Evolutionary conservation across 2,113 vertebrate species (phyloP).

Genomic region (Pseudorectes ferrugineus): DNA sequence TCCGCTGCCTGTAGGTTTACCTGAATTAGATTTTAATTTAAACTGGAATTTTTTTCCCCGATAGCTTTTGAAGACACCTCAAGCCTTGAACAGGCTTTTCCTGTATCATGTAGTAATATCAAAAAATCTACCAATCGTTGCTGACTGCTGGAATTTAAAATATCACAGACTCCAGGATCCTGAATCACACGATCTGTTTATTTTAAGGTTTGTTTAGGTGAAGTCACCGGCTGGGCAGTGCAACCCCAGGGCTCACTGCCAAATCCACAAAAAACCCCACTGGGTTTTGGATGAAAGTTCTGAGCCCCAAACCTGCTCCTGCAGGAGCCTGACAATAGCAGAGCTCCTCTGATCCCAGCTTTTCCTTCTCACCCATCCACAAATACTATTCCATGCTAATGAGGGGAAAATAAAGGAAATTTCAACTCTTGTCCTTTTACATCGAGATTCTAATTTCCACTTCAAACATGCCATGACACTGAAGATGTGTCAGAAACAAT

Average conservation of each 20-base stretch:
- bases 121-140: not conserved
- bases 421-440: not conserved
- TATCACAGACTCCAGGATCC: not conserved
- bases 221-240: not conserved
- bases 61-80: not conserved
- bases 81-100: not conserved
- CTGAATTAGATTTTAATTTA: not conserved
- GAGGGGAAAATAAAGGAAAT: not conserved
- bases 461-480: not conserved
- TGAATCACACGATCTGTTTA: not conserved
- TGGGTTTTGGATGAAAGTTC: not conserved
- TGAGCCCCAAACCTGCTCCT: not conserved
- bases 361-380: not conserved
- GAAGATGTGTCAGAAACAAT: not conserved
- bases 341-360: not conserved
- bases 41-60: not conserved
- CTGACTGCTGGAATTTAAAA: not conserved
- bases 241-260: not conserved
- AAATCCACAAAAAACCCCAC: not conserved
- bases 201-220: slow-evolving; percentile 19
- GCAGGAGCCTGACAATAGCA: not conserved
- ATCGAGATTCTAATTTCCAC: not conserved
- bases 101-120: not conserved
- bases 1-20: not conserved
- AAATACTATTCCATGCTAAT: not conserved